phyloP scores from a whole-genome alignment of 2,888 invertebrate genomes.

The Pediacus dermestoides region DNA sequence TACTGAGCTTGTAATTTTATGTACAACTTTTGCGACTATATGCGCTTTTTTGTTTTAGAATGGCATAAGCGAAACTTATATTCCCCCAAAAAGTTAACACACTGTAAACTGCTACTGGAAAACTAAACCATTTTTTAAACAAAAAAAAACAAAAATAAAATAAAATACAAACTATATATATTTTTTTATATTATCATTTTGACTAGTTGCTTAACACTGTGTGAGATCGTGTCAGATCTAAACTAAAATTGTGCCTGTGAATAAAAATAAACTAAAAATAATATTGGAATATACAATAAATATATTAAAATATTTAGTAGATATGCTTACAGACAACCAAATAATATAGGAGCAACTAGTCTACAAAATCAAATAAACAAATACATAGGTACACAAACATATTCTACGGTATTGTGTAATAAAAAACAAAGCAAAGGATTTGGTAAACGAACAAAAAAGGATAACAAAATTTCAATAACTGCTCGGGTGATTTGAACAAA shows the following conservation, averaged over 20 bases:
- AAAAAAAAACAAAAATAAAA: conserved; percentile 10
- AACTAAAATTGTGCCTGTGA: conserved; percentile 42
- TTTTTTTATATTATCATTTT: conserved; percentile 36
- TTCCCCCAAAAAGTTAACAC: conserved; percentile 18
- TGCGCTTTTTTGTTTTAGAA: conserved; percentile 1
- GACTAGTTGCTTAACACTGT: conserved; percentile 54
- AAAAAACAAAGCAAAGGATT: conserved; percentile 17
- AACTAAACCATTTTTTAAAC: conserved; percentile 28
- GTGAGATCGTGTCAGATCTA: conserved; percentile 46
- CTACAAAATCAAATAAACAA: conserved; percentile 24
- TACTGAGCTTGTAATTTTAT: conserved; percentile 38
- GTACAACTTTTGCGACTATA: conserved; percentile 30
- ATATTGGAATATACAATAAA: conserved; percentile 24
- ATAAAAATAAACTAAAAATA: conserved; percentile 37
- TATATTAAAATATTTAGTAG: conserved; percentile 34
- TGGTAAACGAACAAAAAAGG: conserved; percentile 8
- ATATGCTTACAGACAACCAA: conserved; percentile 27
- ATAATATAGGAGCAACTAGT: conserved; percentile 30
- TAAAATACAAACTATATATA: conserved; percentile 40
- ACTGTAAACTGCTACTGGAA: conserved; percentile 38
- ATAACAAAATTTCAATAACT: conserved; percentile 10
- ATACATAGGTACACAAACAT: conserved; percentile 38
- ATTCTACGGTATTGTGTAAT: conserved; percentile 24
- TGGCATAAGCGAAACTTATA: conserved; percentile 2
- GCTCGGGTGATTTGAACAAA: too few species aligned